phyloP scores from a whole-genome alignment of 2,113 vertebrate genomes.

The Capra hircus region DNA sequence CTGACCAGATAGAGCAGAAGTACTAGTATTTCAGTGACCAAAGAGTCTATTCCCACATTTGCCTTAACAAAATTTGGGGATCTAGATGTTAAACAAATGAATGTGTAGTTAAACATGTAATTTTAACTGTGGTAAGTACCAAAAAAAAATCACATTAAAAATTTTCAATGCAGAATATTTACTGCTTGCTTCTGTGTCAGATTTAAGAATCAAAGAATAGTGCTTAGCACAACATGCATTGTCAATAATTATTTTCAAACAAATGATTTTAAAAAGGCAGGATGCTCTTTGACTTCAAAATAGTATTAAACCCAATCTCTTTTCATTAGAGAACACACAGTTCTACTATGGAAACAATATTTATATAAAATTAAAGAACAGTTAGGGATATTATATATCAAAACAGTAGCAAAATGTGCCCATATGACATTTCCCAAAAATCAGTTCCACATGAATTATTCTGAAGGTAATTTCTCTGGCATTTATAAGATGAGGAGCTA shows the following conservation, averaged over 20 bases:
- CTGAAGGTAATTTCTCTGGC: neutral
- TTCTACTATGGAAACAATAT: neutral
- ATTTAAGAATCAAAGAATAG: neutral
- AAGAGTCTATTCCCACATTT: neutral
- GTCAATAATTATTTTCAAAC: neutral
- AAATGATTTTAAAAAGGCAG: neutral
- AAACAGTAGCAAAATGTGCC: neutral
- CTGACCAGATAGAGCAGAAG: neutral
- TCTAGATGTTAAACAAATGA: neutral
- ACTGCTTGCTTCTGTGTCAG: neutral
- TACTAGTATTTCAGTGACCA: neutral
- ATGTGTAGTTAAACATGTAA: neutral
- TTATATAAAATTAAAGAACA: neutral
- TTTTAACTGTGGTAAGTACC: neutral
- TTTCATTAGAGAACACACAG: neutral
- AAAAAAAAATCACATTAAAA: neutral
- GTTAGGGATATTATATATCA: neutral
- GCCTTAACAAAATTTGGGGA: neutral
- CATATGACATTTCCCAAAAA: neutral
- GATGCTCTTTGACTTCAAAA: neutral
- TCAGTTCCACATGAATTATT: neutral
- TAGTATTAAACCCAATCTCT: neutral
- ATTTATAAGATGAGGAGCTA: neutral
- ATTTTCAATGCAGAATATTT: neutral
- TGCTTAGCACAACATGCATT: neutral